phyloP scores from a whole-genome alignment of 1,140 invertebrate genomes.

The Pollicipes pollicipes region DNA sequence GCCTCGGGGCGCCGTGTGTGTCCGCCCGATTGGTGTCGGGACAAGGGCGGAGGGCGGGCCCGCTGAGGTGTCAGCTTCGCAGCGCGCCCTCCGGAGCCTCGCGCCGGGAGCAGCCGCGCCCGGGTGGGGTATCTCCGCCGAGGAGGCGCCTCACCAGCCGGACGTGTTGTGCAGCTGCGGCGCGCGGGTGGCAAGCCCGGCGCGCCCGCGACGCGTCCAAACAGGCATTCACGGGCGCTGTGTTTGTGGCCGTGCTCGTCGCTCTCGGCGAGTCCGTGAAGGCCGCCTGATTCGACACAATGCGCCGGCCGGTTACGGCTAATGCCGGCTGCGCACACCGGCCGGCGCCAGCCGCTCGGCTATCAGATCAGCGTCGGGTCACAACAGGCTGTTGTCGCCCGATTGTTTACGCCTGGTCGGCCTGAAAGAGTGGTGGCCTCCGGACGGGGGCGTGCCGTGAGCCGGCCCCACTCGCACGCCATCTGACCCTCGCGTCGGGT shows the following conservation, averaged over 20 bases:
- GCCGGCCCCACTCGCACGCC: too few relatives aligned
- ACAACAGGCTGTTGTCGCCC: neutral
- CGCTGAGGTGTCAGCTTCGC: too few relatives aligned
- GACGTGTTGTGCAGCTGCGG: neutral
- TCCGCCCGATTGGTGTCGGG: too few relatives aligned
- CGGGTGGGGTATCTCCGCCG: neutral
- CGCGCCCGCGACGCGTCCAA: neutral
- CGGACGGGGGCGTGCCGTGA: too few relatives aligned
- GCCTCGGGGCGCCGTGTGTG: too few relatives aligned
- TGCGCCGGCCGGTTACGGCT: neutral
- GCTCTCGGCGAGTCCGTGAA: neutral
- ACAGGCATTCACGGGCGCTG: too few relatives aligned
- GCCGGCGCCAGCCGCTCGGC: neutral
- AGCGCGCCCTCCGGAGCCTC: too few relatives aligned
- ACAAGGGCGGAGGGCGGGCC: too few relatives aligned
- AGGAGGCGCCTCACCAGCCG: neutral
- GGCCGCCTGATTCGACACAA: neutral
- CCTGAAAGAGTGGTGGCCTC: too few relatives aligned
- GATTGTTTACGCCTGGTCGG: neutral
- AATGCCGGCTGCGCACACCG: neutral
- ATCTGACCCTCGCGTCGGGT: too few relatives aligned
- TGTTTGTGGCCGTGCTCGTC: neutral
- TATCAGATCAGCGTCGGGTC: neutral
- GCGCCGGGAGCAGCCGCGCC: too few relatives aligned
- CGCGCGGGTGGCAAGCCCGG: neutral